Conservation (phyloP, 2,113 vertebrate genomes). For the Tupaia tana region DNA sequence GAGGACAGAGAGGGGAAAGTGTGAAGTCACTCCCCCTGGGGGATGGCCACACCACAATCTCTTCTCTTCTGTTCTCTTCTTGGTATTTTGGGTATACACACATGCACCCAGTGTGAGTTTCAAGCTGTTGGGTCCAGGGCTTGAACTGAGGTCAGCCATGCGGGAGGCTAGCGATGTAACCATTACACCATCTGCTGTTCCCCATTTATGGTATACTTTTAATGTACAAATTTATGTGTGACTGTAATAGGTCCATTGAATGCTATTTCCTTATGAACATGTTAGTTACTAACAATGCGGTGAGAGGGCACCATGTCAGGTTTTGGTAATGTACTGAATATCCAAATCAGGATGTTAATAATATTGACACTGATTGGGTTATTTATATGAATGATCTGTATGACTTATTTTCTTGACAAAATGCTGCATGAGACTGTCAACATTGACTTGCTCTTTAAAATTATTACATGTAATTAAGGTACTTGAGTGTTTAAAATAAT, state of each 20-base stretch:
- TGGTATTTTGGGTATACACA: no score
- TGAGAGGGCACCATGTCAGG: neutral
- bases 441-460: slow-evolving; percentile 42
- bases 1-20: no score
- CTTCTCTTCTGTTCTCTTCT: no score
- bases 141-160: no score
- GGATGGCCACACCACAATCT: no score
- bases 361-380: neutral
- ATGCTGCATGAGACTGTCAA: neutral
- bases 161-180: no score
- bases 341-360: slow-evolving; percentile 21
- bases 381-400: neutral
- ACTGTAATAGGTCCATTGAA: neutral
- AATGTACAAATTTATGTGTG: neutral
- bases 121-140: no score
- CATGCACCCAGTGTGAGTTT: no score
- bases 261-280: slow-evolving; percentile 20
- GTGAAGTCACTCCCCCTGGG: no score
- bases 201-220: neutral
- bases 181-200: no score
- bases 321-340: slow-evolving; percentile 18
- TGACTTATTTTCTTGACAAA: slow-evolving; percentile 11
- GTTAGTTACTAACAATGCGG: neutral
- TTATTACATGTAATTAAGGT: slow-evolving; percentile 20
- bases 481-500: neutral